Base-by-base conservation (phyloP, 2,113 vertebrate genomes). In the Zapus hudsonius region DNA sequence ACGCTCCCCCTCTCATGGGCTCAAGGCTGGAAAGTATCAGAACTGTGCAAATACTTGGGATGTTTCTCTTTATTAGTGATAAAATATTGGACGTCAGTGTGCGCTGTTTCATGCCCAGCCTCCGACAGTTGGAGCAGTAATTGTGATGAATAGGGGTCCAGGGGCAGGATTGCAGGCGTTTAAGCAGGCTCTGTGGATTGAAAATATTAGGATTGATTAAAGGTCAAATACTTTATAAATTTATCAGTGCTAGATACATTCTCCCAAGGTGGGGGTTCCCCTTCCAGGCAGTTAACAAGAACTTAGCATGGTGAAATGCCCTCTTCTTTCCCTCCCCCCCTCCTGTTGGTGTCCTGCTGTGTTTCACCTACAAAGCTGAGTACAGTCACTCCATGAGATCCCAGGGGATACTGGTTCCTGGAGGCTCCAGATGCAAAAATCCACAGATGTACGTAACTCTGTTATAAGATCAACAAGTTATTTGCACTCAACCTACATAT, bases 161-260 rank as follows among this genome's bases (percentile, higher is more conserved):
- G 97, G 95, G 97, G 97, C 96, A 97, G 95, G 96, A 93, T 97
- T 97, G 96, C 94, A 97, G 95, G 97, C 98, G 87, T 97, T 98
- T 98, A 97, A 97, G 96, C 95, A 97, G 92, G 90, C 96, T 98
- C 97, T 96, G 95, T 73, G 96, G 97, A 96, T 96, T 97, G 97
- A 97, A 98, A 98, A 98, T 98, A 98, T 97, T 98, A 98, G 97
- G 96, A 98, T 97, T 98, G 97, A 98, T 98, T 98, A 98, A 98
- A 98, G 98, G 98, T 98, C 97, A 98, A 98, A 98, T 98, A 97
- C 97, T 98, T 98, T 96, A 98, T 97, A 96, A 97, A 98, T 98
- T 98, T 98, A 98, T 98, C 97, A 98, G 97, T 85, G 76, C 94
- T 97, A 95, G 96, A 95, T 97, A 97, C 88, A 96, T 98, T 98